Conservation (phyloP, 2,888 invertebrate genomes). For the Mesorhabditis sp. region DNA sequence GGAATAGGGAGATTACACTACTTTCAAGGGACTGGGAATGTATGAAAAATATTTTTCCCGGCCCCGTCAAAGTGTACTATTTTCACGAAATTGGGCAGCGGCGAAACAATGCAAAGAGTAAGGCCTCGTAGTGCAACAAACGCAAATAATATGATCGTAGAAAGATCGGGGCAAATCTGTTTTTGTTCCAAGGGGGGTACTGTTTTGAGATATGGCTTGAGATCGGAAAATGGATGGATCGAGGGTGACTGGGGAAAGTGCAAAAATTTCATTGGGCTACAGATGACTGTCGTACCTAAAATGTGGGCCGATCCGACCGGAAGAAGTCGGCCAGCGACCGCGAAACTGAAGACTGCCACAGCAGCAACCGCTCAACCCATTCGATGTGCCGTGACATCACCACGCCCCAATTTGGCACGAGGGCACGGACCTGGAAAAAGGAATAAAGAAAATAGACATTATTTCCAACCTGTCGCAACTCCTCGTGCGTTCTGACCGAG, state of each 20-base stretch:
- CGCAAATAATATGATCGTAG: background rate
- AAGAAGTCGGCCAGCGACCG: conserved; percentile 28
- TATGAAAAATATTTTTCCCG: no score
- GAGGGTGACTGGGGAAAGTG: no score
- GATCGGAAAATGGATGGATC: no score
- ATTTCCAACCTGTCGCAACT: conserved; percentile 38
- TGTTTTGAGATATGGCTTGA: no score
- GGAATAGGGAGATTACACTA: no score
- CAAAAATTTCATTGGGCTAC: no score
- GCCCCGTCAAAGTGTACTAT: no score
- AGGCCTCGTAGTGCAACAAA: background rate
- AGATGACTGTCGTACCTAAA: background rate
- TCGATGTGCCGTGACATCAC: conserved; percentile 43
- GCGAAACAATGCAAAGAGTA: background rate
- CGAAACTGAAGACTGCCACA: conserved; percentile 39
- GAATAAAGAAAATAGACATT: background rate
- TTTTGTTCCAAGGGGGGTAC: no score
- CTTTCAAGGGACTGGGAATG: no score
- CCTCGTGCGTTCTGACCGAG: conserved; percentile 42
- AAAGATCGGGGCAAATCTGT: background rate
- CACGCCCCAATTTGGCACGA: conserved; percentile 47
- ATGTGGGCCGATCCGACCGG: conserved; percentile 6
- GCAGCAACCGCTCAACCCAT: conserved; percentile 42
- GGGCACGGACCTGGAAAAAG: conserved; percentile 24
- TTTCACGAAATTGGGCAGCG: no score